Percentiles rank a stretch among this genome's conserved stretches.
Conservation (phyloP, 1,140 invertebrate species). For the Rhagoletis zephyria region DNA sequence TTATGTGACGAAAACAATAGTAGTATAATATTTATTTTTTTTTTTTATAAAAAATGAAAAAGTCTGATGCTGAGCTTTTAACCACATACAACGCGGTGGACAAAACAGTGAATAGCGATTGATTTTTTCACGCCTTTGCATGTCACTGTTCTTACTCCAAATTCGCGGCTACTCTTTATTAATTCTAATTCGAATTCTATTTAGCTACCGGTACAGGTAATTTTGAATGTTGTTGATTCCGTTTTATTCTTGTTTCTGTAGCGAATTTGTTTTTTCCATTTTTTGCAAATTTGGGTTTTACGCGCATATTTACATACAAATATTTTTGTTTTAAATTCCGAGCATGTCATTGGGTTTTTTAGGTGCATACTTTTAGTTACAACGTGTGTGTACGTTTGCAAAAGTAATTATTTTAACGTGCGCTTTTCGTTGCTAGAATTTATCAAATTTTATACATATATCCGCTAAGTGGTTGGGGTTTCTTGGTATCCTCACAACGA, state of each 20-base stretch:
- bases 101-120: not conserved
- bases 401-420: not conserved
- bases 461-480: not conserved
- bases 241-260: not conserved
- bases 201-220: not conserved
- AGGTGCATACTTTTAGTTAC: not conserved
- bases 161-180: not conserved
- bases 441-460: not conserved
- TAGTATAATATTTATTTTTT: not conserved
- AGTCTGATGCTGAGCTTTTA: not conserved
- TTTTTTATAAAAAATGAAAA: not conserved
- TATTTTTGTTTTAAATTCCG: not conserved
- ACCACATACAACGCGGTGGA: not conserved
- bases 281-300: no score
- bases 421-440: slow-evolving; percentile 6
- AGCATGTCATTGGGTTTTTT: not conserved
- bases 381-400: not conserved
- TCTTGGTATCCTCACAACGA: not conserved
- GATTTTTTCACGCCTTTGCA: slow-evolving; percentile 30
- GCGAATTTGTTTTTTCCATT: not conserved
- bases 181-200: slow-evolving; percentile 30
- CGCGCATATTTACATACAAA: no score
- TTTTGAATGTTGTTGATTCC: not conserved
- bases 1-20: not conserved
- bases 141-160: not conserved